Evolutionary conservation across 64 coral and sea anemone genomes (phyloP).

Genomic region (Astreopora myriophthalma): DNA sequence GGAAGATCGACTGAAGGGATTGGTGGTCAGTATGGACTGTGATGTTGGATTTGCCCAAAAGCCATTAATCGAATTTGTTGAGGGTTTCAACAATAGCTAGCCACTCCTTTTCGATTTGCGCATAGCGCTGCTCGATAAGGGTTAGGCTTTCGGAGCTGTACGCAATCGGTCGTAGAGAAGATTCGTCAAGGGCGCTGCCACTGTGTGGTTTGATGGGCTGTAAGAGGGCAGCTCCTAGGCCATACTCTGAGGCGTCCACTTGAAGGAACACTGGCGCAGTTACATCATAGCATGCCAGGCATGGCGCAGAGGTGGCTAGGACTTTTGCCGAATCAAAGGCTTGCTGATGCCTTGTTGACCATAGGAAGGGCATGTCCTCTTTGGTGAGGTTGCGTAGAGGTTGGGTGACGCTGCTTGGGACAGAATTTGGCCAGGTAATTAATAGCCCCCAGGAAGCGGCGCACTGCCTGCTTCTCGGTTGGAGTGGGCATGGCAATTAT

Average conservation of each 20-base stretch:
- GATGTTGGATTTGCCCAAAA: slow-evolving; percentile 31
- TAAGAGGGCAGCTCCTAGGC: neutral
- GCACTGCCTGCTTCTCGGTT: slow-evolving; percentile 24
- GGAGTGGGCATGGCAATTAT: slow-evolving; percentile 32
- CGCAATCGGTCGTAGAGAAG: neutral
- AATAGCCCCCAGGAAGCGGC: slow-evolving; percentile 47
- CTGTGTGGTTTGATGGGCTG: neutral
- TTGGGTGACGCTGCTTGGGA: slow-evolving; percentile 29
- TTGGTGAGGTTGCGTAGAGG: neutral
- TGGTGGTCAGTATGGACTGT: slow-evolving; percentile 17
- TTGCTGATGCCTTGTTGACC: slow-evolving; percentile 19
- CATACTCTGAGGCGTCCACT: slow-evolving; percentile 20
- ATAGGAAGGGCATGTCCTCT: slow-evolving; percentile 23
- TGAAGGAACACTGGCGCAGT: slow-evolving; percentile 19
- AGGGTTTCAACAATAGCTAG: slow-evolving; percentile 7
- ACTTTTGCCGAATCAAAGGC: slow-evolving; percentile 41
- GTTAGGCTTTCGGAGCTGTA: slow-evolving; percentile 34
- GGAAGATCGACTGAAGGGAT: slow-evolving; percentile 4
- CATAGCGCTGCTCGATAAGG: neutral
- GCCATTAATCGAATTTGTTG: slow-evolving; percentile 15
- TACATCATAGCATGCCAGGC: slow-evolving; percentile 13
- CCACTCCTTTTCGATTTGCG: neutral
- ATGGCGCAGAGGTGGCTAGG: slow-evolving; percentile 22
- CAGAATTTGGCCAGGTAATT: slow-evolving; percentile 59
- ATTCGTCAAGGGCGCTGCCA: neutral